Evolutionary conservation across 2,113 vertebrate species (phyloP).

Genomic region (Lagopus leucura): DNA sequence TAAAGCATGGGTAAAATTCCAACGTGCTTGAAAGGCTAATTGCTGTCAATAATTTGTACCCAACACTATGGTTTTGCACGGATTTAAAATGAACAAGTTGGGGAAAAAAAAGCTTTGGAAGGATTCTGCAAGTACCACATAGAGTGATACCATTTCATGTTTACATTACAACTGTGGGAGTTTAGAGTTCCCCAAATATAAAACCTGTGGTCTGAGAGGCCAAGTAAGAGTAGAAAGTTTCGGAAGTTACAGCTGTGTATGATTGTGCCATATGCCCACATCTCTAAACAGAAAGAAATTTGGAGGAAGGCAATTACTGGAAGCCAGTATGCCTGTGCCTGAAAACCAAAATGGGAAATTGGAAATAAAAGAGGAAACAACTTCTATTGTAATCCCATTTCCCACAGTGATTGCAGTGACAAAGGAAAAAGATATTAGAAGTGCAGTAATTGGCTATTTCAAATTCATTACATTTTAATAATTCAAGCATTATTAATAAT

Average conservation of each 20-base stretch:
- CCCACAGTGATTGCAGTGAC: not conserved
- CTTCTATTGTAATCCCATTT: not conserved
- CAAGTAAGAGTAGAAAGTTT: not conserved
- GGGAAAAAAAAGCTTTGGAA: not conserved
- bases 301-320: not conserved
- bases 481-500: conserved; percentile 16
- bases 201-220: not conserved
- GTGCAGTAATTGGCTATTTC: conserved; percentile 34
- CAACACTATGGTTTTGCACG: not conserved
- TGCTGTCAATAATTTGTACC: not conserved
- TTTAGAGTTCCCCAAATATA: not conserved
- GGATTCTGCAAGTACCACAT: not conserved
- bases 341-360: not conserved
- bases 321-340: not conserved
- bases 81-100: not conserved
- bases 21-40: not conserved
- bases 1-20: not conserved
- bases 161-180: not conserved
- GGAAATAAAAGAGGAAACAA: not conserved
- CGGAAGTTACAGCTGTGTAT: not conserved
- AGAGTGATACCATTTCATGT: not conserved
- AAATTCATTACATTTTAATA: conserved; percentile 22
- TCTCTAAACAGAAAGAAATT: not conserved
- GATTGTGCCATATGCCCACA: not conserved
- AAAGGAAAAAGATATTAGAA: not conserved